Evolutionary conservation across 2,888 invertebrate genomes (phyloP).

Genomic region (Elgonia sp.): DNA sequence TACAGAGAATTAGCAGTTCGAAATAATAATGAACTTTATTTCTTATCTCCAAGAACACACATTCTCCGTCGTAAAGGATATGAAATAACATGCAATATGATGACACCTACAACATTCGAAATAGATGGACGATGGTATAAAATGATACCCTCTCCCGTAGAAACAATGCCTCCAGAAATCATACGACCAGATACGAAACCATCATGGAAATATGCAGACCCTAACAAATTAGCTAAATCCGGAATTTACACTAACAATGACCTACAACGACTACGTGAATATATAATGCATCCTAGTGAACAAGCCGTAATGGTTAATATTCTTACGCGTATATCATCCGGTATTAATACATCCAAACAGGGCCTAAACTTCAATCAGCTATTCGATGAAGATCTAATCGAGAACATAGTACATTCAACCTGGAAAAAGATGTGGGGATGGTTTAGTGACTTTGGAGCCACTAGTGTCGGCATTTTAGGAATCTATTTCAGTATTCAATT

Average conservation of each 20-base stretch:
- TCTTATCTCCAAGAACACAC: background rate
- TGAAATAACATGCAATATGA: background rate
- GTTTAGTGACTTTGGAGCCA: background rate
- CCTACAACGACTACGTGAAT: too few relatives aligned
- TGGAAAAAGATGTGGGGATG: background rate
- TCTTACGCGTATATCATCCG: background rate
- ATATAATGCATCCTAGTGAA: too few relatives aligned
- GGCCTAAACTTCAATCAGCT: background rate
- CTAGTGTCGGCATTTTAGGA: background rate
- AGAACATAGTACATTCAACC: conserved; percentile 4
- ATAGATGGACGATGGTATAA: too few relatives aligned
- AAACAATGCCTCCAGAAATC: too few relatives aligned
- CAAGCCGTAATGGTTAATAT: background rate
- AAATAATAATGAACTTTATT: background rate
- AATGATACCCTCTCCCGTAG: too few relatives aligned
- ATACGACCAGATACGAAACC: too few relatives aligned
- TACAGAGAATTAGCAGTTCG: background rate
- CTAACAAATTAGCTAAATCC: too few relatives aligned
- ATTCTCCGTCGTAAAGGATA: background rate
- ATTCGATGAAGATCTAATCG: background rate
- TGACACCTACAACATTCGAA: too few relatives aligned
- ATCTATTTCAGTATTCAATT: background rate
- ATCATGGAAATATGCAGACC: too few relatives aligned
- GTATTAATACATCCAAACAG: background rate
- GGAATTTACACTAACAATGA: too few relatives aligned